phyloP scores from a whole-genome alignment of 2,888 invertebrate genomes.

The Ornithoptera alexandrae region DNA sequence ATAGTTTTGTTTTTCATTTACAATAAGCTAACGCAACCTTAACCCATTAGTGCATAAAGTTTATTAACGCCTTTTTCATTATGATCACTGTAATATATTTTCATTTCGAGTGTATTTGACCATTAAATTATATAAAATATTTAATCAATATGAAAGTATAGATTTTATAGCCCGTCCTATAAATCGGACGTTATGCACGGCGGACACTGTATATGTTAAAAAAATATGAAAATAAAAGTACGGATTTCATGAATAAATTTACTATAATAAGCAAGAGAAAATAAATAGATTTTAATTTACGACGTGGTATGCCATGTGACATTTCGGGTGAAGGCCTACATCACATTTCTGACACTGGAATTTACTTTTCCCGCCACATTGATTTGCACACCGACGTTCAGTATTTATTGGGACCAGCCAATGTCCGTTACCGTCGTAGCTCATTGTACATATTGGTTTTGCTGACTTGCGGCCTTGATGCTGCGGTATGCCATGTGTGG shows the following conservation, averaged over 20 bases:
- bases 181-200: conserved; percentile 31
- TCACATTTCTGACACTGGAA: too few relatives aligned
- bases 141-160: conserved; percentile 17
- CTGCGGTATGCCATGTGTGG: conserved; percentile 25
- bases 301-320: conserved; percentile 24
- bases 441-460: conserved; percentile 13
- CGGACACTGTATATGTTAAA: conserved; percentile 2
- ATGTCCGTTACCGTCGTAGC: conserved; percentile 26
- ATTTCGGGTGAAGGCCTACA: conserved; percentile 19
- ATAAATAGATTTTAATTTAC: conserved; percentile 15
- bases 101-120: too few relatives aligned
- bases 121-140: conserved; percentile 13
- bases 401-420: conserved; percentile 2
- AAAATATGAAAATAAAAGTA: too few relatives aligned
- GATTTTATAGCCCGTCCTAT: conserved; percentile 29
- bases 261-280: conserved; percentile 3
- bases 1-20: too few relatives aligned
- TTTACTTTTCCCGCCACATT: conserved; percentile 21
- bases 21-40: too few relatives aligned
- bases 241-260: too few relatives aligned
- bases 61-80: conserved; percentile 29
- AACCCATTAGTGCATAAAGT: conserved; percentile 26
- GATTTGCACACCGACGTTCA: conserved; percentile 26
- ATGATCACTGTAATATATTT: conserved; percentile 25
- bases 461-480: conserved; percentile 27